phyloP scores from a whole-genome alignment of 1,140 invertebrate genomes.

The Melanaphis sacchari region DNA sequence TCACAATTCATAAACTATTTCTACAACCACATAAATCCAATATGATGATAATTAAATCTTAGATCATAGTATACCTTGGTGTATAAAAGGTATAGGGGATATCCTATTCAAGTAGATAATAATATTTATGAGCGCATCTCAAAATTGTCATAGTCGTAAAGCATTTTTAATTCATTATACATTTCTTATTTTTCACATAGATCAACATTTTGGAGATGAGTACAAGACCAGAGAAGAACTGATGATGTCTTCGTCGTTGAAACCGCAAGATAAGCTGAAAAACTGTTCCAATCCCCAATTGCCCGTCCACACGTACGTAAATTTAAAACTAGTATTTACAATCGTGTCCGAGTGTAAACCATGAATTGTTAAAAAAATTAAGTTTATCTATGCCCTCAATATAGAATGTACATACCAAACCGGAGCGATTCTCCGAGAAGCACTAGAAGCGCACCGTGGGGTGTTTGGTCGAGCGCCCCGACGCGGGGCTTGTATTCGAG shows the following conservation, averaged over 20 bases:
- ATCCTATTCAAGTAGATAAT: too few species aligned
- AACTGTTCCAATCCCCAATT: conserved; percentile 59
- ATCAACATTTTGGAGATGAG: conserved; percentile 18
- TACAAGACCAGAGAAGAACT: conserved; percentile 21
- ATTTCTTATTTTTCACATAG: not conserved
- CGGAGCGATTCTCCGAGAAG: conserved; percentile 75
- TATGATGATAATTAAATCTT: too few species aligned
- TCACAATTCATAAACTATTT: too few species aligned
- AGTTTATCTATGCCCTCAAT: not conserved
- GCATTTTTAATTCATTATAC: not conserved
- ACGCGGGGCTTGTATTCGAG: conserved; percentile 75
- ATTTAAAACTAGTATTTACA: not conserved
- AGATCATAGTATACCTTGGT: too few species aligned
- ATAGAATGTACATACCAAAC: conserved; percentile 50
- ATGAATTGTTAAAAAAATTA: not conserved
- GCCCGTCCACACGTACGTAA: conserved; percentile 36
- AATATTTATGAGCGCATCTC: not conserved
- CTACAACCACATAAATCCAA: too few species aligned
- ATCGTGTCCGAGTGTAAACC: not conserved
- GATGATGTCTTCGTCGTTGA: conserved; percentile 21
- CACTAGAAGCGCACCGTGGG: conserved; percentile 83
- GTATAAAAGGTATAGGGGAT: too few species aligned
- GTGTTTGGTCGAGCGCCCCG: conserved; percentile 65
- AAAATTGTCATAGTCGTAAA: not conserved
- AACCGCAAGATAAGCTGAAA: conserved; percentile 35